Percentiles rank a stretch among this genome's conserved stretches.
phyloP scores from a whole-genome alignment of 2,797 vertebrate genomes.

The Mormyrus proboscirostris region DNA sequence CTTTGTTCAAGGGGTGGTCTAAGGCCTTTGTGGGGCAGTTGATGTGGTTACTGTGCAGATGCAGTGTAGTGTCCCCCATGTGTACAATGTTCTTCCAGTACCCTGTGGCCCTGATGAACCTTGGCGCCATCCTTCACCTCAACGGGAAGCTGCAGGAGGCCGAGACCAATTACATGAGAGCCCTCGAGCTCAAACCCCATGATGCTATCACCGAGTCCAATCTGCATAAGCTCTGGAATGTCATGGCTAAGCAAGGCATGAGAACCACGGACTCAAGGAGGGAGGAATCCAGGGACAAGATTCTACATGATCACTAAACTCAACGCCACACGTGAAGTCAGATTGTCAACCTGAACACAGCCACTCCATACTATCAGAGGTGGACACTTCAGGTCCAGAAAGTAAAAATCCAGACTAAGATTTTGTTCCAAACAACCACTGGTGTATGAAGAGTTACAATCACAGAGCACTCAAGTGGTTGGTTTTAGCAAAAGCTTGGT shows the following conservation, averaged over 20 bases:
- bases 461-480: background rate
- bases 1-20: background rate
- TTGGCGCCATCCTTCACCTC: constrained; percentile 97
- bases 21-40: background rate
- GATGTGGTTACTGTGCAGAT: background rate
- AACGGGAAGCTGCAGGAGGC: constrained; percentile 90
- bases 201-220: constrained; percentile 96
- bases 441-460: background rate
- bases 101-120: constrained; percentile 94
- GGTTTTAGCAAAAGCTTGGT: background rate
- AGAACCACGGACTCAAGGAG: constrained; percentile 59
- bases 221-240: constrained; percentile 95
- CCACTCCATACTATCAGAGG: background rate
- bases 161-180: constrained; percentile 91
- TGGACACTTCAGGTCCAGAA: background rate
- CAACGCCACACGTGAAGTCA: background rate
- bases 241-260: constrained; percentile 97
- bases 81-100: constrained; percentile 60
- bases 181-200: constrained; percentile 89
- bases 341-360: background rate
- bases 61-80: background rate
- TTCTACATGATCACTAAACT: background rate
- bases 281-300: constrained; percentile 29
- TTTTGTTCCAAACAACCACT: background rate
- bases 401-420: background rate